Conservation (phyloP, 2,797 vertebrate genomes). For the Spea hammondii region DNA sequence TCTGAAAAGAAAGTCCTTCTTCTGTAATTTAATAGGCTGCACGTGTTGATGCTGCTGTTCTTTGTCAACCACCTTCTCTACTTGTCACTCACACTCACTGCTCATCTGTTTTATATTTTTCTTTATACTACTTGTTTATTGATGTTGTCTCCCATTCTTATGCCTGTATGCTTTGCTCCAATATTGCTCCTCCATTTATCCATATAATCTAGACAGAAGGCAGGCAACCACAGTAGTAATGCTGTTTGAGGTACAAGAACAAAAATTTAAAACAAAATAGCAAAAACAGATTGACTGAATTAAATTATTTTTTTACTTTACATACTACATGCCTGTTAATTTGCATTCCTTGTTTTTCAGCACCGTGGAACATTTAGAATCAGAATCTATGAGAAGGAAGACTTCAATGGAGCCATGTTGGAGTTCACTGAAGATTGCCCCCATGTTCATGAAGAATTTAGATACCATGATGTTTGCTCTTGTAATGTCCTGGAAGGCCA, state of each 20-base stretch:
- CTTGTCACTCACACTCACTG: no score
- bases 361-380: slow-evolving; percentile 44
- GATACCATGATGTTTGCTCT: slow-evolving; percentile 18
- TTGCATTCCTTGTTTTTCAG: slow-evolving; percentile 5
- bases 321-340: neutral
- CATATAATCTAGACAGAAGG: no score
- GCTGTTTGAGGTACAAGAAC: neutral
- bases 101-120: no score
- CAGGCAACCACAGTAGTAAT: neutral
- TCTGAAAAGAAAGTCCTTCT: no score
- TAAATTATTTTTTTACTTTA: neutral
- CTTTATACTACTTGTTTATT: no score
- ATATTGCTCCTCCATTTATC: no score
- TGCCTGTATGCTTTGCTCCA: no score
- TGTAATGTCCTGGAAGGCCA: slow-evolving; percentile 38
- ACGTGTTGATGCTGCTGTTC: no score
- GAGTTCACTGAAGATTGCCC: slow-evolving; percentile 45
- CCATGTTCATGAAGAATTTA: slow-evolving; percentile 33
- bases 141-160: no score
- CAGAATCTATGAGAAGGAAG: slow-evolving; percentile 42
- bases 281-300: neutral
- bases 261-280: neutral
- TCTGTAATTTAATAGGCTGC: no score
- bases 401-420: slow-evolving; percentile 40
- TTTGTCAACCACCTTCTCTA: no score